A percentile compares a stretch with the other conserved stretches of the same genome.
These are phyloP conservation scores for Nasalis larvatus DNA, from an alignment of 2,113 vertebrate species.

Conservation along the genomic window DNA sequence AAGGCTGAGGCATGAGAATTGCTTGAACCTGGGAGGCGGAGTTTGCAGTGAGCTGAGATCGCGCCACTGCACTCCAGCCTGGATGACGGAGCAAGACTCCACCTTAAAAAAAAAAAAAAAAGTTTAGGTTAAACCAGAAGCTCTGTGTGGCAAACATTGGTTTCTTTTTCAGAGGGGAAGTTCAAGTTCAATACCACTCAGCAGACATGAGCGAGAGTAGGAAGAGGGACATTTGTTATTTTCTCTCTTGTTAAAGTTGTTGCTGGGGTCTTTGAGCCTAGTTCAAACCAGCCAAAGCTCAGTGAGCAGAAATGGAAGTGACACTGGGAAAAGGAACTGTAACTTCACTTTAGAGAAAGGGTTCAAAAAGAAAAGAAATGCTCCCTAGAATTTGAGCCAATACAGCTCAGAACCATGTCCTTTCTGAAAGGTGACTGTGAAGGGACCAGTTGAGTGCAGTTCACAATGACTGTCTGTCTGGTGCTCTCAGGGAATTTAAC, in stretches of 20 bases:
- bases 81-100: rapidly evolving
- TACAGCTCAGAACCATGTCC: too few species aligned
- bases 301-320: background rate
- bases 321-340: background rate
- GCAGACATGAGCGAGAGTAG: background rate
- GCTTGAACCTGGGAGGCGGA: too few species aligned
- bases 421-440: background rate
- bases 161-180: constrained; percentile 9
- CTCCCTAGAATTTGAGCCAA: background rate
- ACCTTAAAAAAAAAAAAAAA: background rate
- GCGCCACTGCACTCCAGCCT: too few species aligned
- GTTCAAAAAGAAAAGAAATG: background rate
- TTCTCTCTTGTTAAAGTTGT: background rate
- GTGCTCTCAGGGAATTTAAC: background rate
- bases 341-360: background rate
- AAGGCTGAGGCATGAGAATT: too few species aligned
- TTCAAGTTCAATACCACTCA: background rate
- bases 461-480: background rate
- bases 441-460: background rate
- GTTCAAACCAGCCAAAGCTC: background rate
- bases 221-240: background rate
- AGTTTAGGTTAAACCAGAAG: background rate
- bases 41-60: too few species aligned
- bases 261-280: background rate
- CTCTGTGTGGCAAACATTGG: background rate